Evolutionary conservation across 2,797 vertebrate species (phyloP), one percentile per base, ranked within the genome.

Genomic region (Phalloptychus januarius): DNA sequence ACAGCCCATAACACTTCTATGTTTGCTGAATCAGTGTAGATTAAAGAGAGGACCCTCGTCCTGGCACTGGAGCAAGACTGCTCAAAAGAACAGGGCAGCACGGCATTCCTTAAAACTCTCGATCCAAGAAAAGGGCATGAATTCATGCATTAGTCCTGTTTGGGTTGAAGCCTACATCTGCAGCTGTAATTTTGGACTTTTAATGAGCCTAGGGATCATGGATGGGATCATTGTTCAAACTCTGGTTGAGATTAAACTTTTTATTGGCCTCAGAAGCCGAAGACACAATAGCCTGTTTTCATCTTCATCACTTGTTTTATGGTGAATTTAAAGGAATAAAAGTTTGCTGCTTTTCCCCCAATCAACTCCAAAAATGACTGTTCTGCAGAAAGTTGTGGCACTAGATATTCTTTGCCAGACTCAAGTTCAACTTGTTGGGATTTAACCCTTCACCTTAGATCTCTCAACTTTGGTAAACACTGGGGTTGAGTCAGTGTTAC

Each of bases 161-260:
- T 91, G 89, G 92, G 85, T 91, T 91, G 82, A 83, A 92, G 93
- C 84, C 89, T 79, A 92, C 93, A 94, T 94, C 93, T 86, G 16
- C 82, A 84, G 90, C 81, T 91, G 82, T 90, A 88, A 91, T 92
- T 88, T 92, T 88, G 90, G 88, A 79, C 86, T 90, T 91, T 10
- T 25, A 83, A 93, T 91, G 88, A 91, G 94, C 91, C 86, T 70
- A 89, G 84, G 89, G 88, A 95, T 95, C 94, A 90, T 82, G 52
- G 63, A 78, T 95, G 91, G 94, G 92, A 92, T 95, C 94, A 95
- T 89, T 83, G 83, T 67, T 72, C 46, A 50, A 71, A 86, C 81
- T 78, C 80, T 76, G 78, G 80, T 90, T 83, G 83, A 81, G 83
- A 54, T 86, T 83, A 79, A 91, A 89, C 69, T 84, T 85, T 88